Conservation (phyloP, 2,797 vertebrate species). For the Phrynocephalus vlangalii region DNA sequence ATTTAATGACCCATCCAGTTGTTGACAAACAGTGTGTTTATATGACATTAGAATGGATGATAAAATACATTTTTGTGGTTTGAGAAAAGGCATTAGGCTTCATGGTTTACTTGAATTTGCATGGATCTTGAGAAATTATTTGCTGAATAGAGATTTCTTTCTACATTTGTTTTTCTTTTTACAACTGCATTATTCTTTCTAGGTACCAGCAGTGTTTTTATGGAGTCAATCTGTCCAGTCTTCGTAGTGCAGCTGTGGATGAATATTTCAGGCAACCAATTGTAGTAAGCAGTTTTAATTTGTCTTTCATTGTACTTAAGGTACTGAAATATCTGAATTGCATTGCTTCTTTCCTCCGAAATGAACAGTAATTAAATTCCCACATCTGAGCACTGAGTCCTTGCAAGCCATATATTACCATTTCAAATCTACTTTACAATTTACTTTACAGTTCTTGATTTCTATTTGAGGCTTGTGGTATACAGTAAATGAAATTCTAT, state of each 20-base stretch:
- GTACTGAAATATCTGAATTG: neutral
- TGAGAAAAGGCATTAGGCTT: neutral
- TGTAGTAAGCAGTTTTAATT: constrained; percentile 72
- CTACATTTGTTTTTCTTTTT: neutral
- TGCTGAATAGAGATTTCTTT: constrained; percentile 6
- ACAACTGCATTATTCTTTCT: constrained; percentile 30
- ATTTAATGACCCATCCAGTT: neutral
- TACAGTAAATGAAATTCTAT: neutral
- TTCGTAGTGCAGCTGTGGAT: constrained; percentile 76
- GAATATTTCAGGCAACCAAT: constrained; percentile 84
- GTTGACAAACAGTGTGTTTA: neutral
- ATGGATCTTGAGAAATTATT: neutral
- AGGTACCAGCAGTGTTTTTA: constrained; percentile 86
- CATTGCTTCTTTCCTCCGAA: neutral
- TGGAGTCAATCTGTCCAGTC: constrained; percentile 80
- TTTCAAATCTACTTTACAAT: neutral
- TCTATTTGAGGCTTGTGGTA: neutral
- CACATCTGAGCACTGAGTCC: neutral
- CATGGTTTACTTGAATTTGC: neutral
- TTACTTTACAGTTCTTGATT: neutral
- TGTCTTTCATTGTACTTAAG: neutral
- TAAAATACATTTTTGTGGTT: neutral
- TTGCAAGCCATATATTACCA: neutral
- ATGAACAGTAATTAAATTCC: neutral
- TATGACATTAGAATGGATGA: neutral